These are phyloP conservation scores for Taeniopygia guttata DNA, from an alignment of 2,797 vertebrate genomes.

Conservation along the genomic window DNA sequence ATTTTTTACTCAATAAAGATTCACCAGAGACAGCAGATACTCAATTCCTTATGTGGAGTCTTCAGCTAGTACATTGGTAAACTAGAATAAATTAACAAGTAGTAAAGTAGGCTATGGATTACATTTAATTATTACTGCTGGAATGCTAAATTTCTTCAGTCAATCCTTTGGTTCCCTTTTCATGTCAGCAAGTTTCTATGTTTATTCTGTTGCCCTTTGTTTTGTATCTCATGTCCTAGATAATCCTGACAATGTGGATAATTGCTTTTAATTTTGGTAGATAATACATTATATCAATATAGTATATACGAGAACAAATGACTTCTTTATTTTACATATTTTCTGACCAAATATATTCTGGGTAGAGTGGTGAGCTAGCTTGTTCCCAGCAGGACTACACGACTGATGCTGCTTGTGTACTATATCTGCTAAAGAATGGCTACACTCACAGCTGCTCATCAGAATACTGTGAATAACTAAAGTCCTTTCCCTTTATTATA, in stretches of 20 bases:
- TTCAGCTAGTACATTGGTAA: neutral
- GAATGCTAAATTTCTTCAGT: neutral
- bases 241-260: neutral
- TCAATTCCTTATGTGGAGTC: neutral
- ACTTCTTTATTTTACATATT: neutral
- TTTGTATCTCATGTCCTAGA: neutral
- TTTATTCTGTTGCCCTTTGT: neutral
- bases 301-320: neutral
- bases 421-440: neutral
- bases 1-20: neutral
- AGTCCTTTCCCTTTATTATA: neutral
- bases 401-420: neutral
- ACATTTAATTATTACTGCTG: neutral
- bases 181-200: neutral
- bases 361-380: neutral
- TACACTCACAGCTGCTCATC: neutral
- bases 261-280: neutral
- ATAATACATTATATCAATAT: neutral
- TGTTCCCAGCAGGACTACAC: neutral
- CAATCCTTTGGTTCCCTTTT: neutral
- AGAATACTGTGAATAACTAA: neutral
- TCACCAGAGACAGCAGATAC: neutral
- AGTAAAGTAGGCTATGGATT: neutral
- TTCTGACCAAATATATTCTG: neutral
- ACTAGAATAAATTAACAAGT: neutral